Conservation (phyloP, 92 coral and sea anemone genomes). For the Phenganax stokvisi region DNA sequence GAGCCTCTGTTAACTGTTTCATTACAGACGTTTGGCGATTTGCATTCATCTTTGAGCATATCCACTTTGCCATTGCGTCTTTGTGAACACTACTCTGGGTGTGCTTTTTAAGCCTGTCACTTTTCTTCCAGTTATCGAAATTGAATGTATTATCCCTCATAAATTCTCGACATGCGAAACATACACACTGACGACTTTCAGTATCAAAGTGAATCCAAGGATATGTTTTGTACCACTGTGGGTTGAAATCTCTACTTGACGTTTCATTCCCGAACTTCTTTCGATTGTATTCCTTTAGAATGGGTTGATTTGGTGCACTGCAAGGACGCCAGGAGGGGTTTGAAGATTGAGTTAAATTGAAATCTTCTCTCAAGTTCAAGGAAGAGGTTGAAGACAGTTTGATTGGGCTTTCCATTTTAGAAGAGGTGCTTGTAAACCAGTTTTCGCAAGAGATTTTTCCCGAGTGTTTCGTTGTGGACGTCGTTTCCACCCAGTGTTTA, state of each 20-base stretch:
- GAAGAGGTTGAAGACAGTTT: neutral
- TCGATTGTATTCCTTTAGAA: neutral
- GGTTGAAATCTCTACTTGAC: conserved; percentile 1
- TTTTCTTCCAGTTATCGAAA: neutral
- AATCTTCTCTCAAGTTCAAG: neutral
- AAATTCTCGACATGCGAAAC: conserved; percentile 37
- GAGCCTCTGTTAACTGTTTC: conserved; percentile 14
- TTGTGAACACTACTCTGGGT: conserved; percentile 4
- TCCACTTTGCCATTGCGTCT: conserved; percentile 5
- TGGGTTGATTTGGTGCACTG: neutral
- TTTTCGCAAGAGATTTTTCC: neutral
- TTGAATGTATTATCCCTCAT: conserved; percentile 2
- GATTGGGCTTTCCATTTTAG: neutral
- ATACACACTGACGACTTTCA: conserved; percentile 1
- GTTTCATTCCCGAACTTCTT: neutral
- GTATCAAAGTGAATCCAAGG: neutral
- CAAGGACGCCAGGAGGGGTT: neutral
- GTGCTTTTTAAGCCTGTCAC: neutral
- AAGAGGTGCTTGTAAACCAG: neutral
- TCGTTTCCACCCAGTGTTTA: neutral
- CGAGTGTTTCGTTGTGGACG: neutral
- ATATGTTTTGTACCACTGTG: neutral
- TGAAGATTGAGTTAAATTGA: neutral
- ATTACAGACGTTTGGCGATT: neutral
- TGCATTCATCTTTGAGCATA: neutral